These are phyloP conservation scores for Conus betulinus DNA, from an alignment of 1,140 invertebrate genomes.

Conservation along the genomic window DNA sequence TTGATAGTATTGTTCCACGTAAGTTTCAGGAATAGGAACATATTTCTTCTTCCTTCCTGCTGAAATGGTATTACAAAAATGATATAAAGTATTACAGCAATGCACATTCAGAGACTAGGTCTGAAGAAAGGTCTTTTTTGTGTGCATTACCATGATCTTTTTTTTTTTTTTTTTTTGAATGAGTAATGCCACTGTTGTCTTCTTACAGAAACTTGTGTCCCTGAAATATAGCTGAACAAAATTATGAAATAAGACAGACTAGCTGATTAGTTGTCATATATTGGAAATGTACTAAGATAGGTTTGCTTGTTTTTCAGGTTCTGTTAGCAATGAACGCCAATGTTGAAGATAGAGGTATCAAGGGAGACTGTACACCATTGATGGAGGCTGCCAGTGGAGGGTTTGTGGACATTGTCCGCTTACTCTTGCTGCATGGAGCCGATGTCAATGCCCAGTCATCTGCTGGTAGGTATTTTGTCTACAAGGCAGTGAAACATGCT, in stretches of 20 bases:
- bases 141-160: too few relatives aligned
- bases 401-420: constrained; percentile 94
- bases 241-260: too few relatives aligned
- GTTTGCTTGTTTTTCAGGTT: constrained; percentile 81
- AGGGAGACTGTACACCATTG: constrained; percentile 96
- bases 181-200: background rate
- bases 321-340: constrained; percentile 97
- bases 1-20: too few relatives aligned
- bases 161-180: too few relatives aligned
- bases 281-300: background rate
- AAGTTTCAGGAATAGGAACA: too few relatives aligned
- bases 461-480: constrained; percentile 80
- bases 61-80: too few relatives aligned
- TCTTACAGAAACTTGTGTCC: background rate
- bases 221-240: background rate
- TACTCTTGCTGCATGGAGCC: constrained; percentile 93
- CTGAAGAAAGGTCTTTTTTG: too few relatives aligned
- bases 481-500: too few relatives aligned
- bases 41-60: too few relatives aligned
- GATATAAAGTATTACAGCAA: too few relatives aligned
- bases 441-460: constrained; percentile 97
- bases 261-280: background rate
- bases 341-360: constrained; percentile 96
- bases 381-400: constrained; percentile 98
- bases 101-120: too few relatives aligned